Conservation (phyloP, 2,113 vertebrate species). For the Varanus salvator region DNA sequence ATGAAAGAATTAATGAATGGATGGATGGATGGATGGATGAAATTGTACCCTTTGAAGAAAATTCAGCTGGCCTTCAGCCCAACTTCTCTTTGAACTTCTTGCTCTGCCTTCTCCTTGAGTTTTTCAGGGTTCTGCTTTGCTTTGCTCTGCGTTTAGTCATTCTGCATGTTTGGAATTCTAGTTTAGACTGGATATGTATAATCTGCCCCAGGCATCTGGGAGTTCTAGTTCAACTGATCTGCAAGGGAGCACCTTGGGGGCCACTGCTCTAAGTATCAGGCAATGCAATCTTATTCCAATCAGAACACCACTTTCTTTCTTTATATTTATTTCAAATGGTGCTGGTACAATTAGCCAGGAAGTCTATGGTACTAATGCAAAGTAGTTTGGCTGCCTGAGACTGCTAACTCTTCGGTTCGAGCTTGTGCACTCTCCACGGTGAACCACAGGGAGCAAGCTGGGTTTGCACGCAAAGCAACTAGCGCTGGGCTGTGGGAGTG, state of each 20-base stretch:
- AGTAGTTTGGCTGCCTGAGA: no score
- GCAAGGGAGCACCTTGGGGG: neutral
- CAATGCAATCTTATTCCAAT: neutral
- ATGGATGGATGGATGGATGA: no score
- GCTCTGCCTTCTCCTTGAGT: neutral
- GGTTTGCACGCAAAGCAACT: no score
- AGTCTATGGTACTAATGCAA: no score
- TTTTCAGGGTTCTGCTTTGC: neutral
- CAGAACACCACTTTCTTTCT: neutral
- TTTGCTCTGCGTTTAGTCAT: no score
- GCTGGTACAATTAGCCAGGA: no score
- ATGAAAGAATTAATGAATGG: no score
- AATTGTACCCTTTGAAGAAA: neutral
- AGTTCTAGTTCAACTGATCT: neutral
- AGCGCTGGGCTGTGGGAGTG: no score
- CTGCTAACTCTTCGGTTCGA: no score
- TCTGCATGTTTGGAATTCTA: neutral
- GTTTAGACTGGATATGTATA: neutral
- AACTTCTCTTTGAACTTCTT: neutral
- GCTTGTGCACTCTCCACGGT: no score
- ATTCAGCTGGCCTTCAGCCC: neutral
- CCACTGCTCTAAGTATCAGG: neutral
- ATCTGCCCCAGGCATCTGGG: neutral
- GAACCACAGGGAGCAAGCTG: no score
- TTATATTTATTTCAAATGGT: no score